Base-by-base conservation (phyloP, 2,113 vertebrate genomes). In the Pseudorhombus dupliciocellatus region DNA sequence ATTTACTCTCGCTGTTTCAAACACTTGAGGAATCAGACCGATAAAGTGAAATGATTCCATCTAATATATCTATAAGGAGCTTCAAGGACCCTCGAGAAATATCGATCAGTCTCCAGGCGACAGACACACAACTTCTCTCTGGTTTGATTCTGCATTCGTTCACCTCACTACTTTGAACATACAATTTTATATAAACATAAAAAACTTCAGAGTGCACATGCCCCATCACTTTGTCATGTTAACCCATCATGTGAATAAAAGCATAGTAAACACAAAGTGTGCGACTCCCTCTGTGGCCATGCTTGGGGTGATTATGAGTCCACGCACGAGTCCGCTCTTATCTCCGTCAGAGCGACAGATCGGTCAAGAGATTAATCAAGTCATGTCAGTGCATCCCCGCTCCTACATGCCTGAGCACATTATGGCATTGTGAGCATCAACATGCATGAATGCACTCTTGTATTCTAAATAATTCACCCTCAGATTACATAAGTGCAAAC, bases 391-490 rank as follows among this genome's bases (percentile, higher is more conserved):
- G 56, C 53, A 57, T 63, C 30, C 50, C 63, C 52, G 40, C 67
- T 25, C 57, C 59, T 81, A 81, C 65, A 88, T 44, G 80, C 74
- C 81, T 66, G 69, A 89, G 62, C 64, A 83, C 28, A 1, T 81
- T 70, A 68, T 69, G 80, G 77, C 70, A 73, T 78, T 83, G 70
- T 76, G 80, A 76, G 77, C 76, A 87, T 83, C 66, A 56, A 30
- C 26, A 30, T 80, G 88, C 87, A 83, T 82, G 77, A 82, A 78
- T 82, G 85, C 87, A 80, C 74, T 11, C 50, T 77, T 88, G 80
- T 78, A 80, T 80, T 77, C 83, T 82, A 40, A 90, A 88, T 86
- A 77, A 86, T 77, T 79, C 66, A 73, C 52, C 4, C 10, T 52
- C 66, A 30, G 37, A 87, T 87, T 87, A 87, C 76, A 71, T 90